Base-by-base conservation (phyloP, 2,797 vertebrate genomes). In the Hydrolagus colliei region DNA sequence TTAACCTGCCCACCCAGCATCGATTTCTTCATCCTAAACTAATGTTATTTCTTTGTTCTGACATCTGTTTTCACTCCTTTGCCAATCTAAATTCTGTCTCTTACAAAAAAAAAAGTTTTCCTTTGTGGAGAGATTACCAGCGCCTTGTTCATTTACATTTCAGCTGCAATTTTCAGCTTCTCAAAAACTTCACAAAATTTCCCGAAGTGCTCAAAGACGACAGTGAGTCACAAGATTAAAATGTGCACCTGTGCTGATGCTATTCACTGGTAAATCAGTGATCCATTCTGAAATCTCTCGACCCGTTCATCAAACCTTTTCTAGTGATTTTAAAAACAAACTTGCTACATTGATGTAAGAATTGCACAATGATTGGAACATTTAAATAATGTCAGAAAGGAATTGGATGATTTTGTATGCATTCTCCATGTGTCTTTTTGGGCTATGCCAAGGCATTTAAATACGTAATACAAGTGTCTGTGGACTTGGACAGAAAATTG, bases 1-100 rank as follows among this genome's bases (percentile, higher is more conserved):
- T 14, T 71, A 84, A 87, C 86, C 88, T 92, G 92, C 91, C 92
- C 92, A 92, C 92, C 92, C 92, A 92, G 65, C 27, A 84, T 71
- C 71, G 65, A 84, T 84, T 84, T 68, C 91, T 91, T 91, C 90
- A 91, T 68, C 92, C 89, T 91, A 89, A 88, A 91, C 88, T 90
- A 92, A 92, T 92, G 91, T 92, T 92, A 90, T 91, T 91, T 87
- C 90, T 91, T 88, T 87, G 86, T 90, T 86, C 68, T 86, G 89
- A 92, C 92, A 92, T 93, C 92, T 93, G 92, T 90, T 93, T 94
- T 90, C 91, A 92, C 89, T 93, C 91, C 90, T 0, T 90, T 91
- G 92, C 92, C 90, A 90, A 89, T 91, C 89, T 91, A 88, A 92
- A 87, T 90, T 90, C 91, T 88, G 90, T 91, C 41, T 52, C 93